Evolutionary conservation across 1,140 invertebrate genomes (phyloP).

Genomic region (Saccostrea glomerata): DNA sequence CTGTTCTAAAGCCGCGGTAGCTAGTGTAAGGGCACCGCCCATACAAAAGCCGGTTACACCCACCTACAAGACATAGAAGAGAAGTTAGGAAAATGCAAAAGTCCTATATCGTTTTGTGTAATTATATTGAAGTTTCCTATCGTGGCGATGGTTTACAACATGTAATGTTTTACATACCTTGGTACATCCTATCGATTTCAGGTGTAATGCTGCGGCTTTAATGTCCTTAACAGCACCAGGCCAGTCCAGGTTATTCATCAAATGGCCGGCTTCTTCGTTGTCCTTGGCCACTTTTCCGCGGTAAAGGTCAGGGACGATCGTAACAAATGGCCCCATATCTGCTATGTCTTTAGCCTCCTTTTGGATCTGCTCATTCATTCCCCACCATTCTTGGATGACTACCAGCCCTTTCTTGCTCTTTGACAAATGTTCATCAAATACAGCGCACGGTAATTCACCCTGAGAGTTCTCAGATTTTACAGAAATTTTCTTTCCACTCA

Average conservation of each 20-base stretch:
- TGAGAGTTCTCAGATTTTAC: conserved; percentile 51
- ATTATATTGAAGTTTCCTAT: too few relatives aligned
- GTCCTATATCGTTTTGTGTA: too few relatives aligned
- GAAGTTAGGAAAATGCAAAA: neutral
- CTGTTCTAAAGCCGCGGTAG: conserved; percentile 64
- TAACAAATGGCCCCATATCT: conserved; percentile 62
- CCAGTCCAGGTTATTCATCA: conserved; percentile 75
- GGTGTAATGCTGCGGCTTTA: conserved; percentile 66
- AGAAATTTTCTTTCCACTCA: conserved; percentile 29
- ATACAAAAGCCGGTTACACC: conserved; percentile 76
- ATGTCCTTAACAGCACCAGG: conserved; percentile 74
- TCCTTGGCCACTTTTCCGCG: conserved; percentile 72
- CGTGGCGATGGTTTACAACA: too few relatives aligned
- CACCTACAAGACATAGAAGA: conserved; percentile 54
- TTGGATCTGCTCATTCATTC: conserved; percentile 75
- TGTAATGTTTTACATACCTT: conserved; percentile 55
- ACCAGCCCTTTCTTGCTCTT: conserved; percentile 50
- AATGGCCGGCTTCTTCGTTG: conserved; percentile 73
- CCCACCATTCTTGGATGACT: conserved; percentile 75
- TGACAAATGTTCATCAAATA: conserved; percentile 28
- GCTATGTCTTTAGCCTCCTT: conserved; percentile 67
- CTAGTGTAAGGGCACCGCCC: conserved; percentile 74
- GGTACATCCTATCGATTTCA: conserved; percentile 64
- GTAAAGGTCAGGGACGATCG: conserved; percentile 75
- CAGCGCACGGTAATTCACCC: conserved; percentile 48